Evolutionary conservation across 2,113 vertebrate species (phyloP).

Genomic region (Platysteira castanea): DNA sequence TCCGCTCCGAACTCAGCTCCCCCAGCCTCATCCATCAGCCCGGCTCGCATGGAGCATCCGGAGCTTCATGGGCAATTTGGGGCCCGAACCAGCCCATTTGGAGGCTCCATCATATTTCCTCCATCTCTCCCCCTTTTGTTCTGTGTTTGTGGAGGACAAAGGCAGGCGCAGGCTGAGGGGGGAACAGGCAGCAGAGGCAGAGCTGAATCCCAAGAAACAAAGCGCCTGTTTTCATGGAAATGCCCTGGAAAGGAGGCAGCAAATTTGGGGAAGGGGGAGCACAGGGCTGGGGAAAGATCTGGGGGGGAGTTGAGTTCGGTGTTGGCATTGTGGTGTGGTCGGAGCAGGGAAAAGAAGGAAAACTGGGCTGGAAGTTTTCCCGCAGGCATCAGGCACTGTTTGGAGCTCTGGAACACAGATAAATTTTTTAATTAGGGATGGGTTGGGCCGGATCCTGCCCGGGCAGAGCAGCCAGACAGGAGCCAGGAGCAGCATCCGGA

Average conservation of each 20-base stretch:
- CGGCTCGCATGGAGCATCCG: background rate
- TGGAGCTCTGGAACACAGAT: background rate
- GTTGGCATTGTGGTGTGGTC: accelerated
- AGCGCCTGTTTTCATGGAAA: slow-evolving; percentile 13
- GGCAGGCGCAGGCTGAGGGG: background rate
- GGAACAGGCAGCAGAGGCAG: background rate
- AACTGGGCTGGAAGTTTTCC: slow-evolving; percentile 28
- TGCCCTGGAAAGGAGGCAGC: background rate
- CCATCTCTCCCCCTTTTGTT: background rate
- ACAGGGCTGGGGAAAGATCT: background rate
- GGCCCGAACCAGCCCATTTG: background rate
- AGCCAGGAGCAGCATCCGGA: background rate
- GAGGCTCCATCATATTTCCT: background rate
- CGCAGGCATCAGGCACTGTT: background rate
- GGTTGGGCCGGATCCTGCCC: background rate
- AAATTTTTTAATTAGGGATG: background rate
- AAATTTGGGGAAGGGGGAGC: background rate
- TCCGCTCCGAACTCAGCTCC: background rate
- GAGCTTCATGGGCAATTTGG: background rate
- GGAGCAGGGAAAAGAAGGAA: background rate
- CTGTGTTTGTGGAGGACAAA: background rate
- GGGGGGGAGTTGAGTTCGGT: background rate
- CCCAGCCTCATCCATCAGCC: background rate
- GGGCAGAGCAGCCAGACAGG: background rate
- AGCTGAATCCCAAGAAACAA: slow-evolving; percentile 4